Base-by-base conservation (phyloP, 2,797 vertebrate species). In the Paratrypauchen microcephalus region DNA sequence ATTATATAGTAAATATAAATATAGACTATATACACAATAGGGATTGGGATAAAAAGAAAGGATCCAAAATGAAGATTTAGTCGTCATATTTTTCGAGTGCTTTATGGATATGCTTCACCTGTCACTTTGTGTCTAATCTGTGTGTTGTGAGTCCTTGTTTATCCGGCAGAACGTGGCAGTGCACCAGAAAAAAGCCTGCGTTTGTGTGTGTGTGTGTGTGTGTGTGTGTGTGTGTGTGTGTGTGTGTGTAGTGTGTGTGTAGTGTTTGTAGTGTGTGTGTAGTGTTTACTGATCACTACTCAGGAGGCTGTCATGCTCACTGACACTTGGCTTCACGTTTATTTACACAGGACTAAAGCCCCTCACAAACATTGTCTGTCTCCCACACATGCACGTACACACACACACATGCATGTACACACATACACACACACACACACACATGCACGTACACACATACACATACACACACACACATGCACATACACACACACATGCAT, bases 301-400 rank as follows among this genome's bases (percentile, higher is more conserved):
- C 70, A 4, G 30, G 57, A 62, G 69, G 70, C 24, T 77, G 68
- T 74, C 73, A 55, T 19, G 26, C 69, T 71, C 48, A 66, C 50
- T 75, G 66, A 45, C 24, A 64, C 77, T 72, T 70, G 61, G 47
- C 32, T 78, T 69, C 56, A 56, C 69, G 32, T 81, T 70, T 55
- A 75, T 83, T 79, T 67, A 63, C 61, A 50, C 67, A 74, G 48
- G 55, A 66, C 56, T 66, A 78, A 78, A 77, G 66, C 68, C 60
- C 69, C 16, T 59, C 66, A 64, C 12, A 61, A 61, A 55, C 32
- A 55, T 62, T 69, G 66, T 75, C 48, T 50, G 48, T 4, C 48
- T 19, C 18, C 19, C 47, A 50, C 18, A 50, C 47, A 45, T 15
- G 3, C 12, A 50, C 47, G 6, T 18, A 18, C 15, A 48, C 47